Evolutionary conservation across 2,888 invertebrate species (phyloP), one percentile per base, ranked within the genome.

Genomic region (Drosophila setosimentum): DNA sequence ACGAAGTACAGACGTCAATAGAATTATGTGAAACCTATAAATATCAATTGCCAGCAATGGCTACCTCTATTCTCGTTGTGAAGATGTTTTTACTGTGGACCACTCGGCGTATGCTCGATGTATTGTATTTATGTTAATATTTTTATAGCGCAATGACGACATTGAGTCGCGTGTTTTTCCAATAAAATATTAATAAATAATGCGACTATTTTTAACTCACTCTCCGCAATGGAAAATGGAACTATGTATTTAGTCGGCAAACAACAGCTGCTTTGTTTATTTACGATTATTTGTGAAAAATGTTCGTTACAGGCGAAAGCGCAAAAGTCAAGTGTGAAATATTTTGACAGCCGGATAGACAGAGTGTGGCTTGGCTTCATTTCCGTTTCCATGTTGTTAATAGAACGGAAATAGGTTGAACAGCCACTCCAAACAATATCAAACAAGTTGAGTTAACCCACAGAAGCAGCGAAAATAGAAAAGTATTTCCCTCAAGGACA

Each of bases 81-180:
- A 60, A 40, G 54, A 37, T 69, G 49, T 55, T 62, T 60, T 65
- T 45, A n/a, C 29, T 27, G 35, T 42, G 67, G 65, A 54, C 59
- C 71, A 65, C 68, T 67, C 64, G 67, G 65, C 73, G 68, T 78
- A 81, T 78, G 42, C 66, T 59, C 68, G 45, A 68, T 74, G 40
- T 37, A 66, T 5, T 50, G 35, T 68, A 66, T 83, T 85, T n/a
- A 50, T 51, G 21, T 51, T 16, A 1, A 24, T 86, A 89, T 86
- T 86, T 89, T 84, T 73, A 80, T 78, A 59, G 57, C 72, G 37
- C 73, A 67, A 85, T 89, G 87, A 87, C 89, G 87, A 87, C 88
- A 89, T 89, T 89, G 86, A 67, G 70, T 50, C 40, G 80, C 83
- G 75, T 76, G 82, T 79, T 76, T 83, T 83, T 88, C 79, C 80